Evolutionary conservation across 1,140 invertebrate genomes (phyloP), one percentile per base, ranked within the genome.

Genomic region (Meloidogyne floridensis): DNA sequence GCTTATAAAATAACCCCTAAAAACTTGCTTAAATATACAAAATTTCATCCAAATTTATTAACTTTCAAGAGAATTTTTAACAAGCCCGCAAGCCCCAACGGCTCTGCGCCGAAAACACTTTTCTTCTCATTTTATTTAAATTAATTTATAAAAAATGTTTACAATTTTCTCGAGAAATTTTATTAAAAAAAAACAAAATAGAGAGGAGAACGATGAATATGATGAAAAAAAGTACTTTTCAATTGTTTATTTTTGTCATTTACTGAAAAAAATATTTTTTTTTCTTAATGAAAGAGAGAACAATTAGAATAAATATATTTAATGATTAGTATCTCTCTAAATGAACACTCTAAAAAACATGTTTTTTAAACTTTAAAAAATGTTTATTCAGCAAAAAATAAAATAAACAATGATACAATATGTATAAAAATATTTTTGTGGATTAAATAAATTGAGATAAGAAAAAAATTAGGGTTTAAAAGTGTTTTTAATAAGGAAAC

Each of bases 181-280:
- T 10, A 54, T 54, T 10, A 54, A 54, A 54, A 54, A 54, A 54
- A 13, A 11, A 54, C 53, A 54, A 54, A 54, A 54, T 54, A 54
- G 10, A 54, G 10, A 54, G 10, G 53, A 54, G 10, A 54, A 11
- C 11, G 53, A 54, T 54, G 53, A 54, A 11, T 47, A 47, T 47
- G 7, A 47, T 47, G 47, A 6, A 47, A 47, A 32, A 47, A 47
- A 47, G 47, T 47, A 47, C 47, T 47, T 47, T 65, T 65, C n/a
- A 65, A n/a, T 65, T 65, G 59, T 65, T 65, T 65, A 65, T 65
- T 65, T 65, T 65, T 65, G 59, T 65, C 59, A 65, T 65, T 65
- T 65, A 65, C 4, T 15, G 1, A 59, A 15, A 59, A 65, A 65
- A 59, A 59, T 15, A 32, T 32, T 32, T 32, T 32, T 32, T 32